Percentiles rank a stretch among this genome's conserved stretches.
Conservation (phyloP, 2,797 vertebrate genomes). For the Sternarchorhynchus goeldii region DNA sequence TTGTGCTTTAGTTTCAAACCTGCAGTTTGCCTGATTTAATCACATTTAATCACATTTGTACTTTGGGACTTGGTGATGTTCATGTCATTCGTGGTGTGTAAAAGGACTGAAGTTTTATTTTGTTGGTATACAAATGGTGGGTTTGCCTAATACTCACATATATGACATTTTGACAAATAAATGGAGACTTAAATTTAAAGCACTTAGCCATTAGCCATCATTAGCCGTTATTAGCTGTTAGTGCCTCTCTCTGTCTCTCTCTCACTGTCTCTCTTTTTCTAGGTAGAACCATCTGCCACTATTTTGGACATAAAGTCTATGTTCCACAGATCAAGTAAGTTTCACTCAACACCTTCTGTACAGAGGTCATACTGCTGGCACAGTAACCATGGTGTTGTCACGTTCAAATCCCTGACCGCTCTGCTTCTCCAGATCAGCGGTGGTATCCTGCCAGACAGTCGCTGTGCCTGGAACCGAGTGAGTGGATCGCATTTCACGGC, state of each 20-base stretch:
- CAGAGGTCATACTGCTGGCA: conserved; percentile 32
- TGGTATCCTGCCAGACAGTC: conserved; percentile 95
- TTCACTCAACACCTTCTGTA: conserved; percentile 27
- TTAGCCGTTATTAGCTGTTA: not conserved
- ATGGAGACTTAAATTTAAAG: too few species aligned
- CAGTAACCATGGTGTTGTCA: not conserved
- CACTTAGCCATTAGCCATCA: not conserved
- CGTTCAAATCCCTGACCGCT: conserved; percentile 38
- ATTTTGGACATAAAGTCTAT: conserved; percentile 90
- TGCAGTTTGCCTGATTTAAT: too few species aligned
- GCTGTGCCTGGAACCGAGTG: conserved; percentile 91
- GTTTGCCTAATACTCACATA: too few species aligned
- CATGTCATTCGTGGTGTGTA: too few species aligned
- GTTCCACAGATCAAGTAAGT: conserved; percentile 91
- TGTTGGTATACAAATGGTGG: too few species aligned
- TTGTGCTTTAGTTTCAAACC: too few species aligned
- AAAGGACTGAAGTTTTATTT: too few species aligned
- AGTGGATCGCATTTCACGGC: conserved; percentile 55
- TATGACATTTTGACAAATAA: too few species aligned
- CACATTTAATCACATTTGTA: too few species aligned
- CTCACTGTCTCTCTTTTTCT: conserved; percentile 9
- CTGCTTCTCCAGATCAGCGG: conserved; percentile 81
- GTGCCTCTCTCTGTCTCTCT: conserved; percentile 18
- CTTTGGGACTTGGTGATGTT: too few species aligned
- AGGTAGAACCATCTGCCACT: conserved; percentile 94